Conservation (phyloP, 2,888 invertebrate species). For the Leptinotarsa rubiginosa region DNA sequence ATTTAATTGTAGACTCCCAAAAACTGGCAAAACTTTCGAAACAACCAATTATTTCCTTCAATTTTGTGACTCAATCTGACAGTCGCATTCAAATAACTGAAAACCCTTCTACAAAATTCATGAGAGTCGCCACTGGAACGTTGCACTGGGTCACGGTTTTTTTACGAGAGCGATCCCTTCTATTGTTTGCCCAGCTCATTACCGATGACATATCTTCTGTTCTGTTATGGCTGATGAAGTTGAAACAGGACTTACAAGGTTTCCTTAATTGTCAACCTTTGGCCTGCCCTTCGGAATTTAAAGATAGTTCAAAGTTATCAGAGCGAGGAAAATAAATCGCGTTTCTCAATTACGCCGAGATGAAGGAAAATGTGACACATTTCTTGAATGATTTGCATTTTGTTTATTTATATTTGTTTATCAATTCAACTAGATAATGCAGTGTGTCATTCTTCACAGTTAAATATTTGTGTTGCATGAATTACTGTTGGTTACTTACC, state of each 20-base stretch:
- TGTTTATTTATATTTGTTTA: too few relatives aligned
- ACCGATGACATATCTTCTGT: conserved; percentile 12
- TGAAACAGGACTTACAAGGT: conserved; percentile 18
- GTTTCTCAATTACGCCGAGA: background rate
- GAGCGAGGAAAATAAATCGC: background rate
- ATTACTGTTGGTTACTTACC: too few relatives aligned
- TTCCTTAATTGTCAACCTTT: conserved; percentile 8
- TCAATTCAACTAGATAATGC: too few relatives aligned
- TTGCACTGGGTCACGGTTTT: conserved; percentile 12
- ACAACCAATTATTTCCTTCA: too few relatives aligned
- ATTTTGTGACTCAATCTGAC: too few relatives aligned
- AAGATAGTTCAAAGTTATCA: conserved; percentile 8
- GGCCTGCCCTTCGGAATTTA: conserved; percentile 11
- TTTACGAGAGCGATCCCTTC: background rate
- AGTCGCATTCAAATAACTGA: background rate
- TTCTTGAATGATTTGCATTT: too few relatives aligned
- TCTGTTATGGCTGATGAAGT: conserved; percentile 6
- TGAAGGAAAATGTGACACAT: background rate
- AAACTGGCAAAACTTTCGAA: too few relatives aligned
- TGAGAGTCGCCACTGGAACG: background rate
- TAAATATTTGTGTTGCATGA: too few relatives aligned
- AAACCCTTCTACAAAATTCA: background rate
- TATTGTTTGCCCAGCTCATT: conserved; percentile 15
- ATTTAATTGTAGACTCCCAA: too few relatives aligned
- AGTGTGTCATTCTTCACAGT: too few relatives aligned